Evolutionary conservation across 2,888 invertebrate species (phyloP).

Genomic region (Sialis lutaria): DNA sequence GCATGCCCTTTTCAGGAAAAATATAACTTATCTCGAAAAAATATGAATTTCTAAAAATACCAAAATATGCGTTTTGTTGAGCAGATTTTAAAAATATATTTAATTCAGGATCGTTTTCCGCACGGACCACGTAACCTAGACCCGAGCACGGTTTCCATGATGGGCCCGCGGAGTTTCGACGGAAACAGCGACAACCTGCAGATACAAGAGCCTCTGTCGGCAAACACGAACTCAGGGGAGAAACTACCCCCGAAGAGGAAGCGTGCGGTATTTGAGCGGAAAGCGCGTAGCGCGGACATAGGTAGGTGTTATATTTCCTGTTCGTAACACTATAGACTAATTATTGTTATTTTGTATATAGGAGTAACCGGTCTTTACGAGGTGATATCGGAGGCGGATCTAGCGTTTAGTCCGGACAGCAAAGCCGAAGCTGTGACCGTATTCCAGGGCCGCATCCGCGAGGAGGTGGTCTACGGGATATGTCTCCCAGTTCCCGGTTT

Average conservation of each 20-base stretch:
- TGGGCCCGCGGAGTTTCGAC: slow-evolving; percentile 31
- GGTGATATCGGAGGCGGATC: slow-evolving; percentile 79
- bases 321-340: too few relatives aligned
- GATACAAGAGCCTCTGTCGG: not conserved
- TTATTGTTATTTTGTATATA: not conserved
- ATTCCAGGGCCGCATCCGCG: slow-evolving; percentile 71
- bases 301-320: slow-evolving; percentile 24
- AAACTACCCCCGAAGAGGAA: slow-evolving; percentile 28
- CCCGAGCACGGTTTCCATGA: slow-evolving; percentile 34
- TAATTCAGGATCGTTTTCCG: slow-evolving; percentile 44
- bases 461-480: slow-evolving; percentile 82
- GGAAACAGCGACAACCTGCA: slow-evolving; percentile 12
- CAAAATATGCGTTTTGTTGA: too few relatives aligned
- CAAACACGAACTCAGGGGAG: slow-evolving; percentile 4
- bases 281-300: slow-evolving; percentile 68
- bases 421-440: slow-evolving; percentile 69
- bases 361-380: slow-evolving; percentile 71
- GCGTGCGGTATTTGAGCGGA: slow-evolving; percentile 49
- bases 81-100: too few relatives aligned
- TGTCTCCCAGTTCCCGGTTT: slow-evolving; percentile 82
- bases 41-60: too few relatives aligned
- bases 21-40: too few relatives aligned
- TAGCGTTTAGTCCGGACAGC: slow-evolving; percentile 73
- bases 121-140: slow-evolving; percentile 59
- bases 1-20: too few relatives aligned